Evolutionary conservation across 2,113 vertebrate species (phyloP), one percentile per base, ranked within the genome.

Genomic region (Benitochromis conjunctus): DNA sequence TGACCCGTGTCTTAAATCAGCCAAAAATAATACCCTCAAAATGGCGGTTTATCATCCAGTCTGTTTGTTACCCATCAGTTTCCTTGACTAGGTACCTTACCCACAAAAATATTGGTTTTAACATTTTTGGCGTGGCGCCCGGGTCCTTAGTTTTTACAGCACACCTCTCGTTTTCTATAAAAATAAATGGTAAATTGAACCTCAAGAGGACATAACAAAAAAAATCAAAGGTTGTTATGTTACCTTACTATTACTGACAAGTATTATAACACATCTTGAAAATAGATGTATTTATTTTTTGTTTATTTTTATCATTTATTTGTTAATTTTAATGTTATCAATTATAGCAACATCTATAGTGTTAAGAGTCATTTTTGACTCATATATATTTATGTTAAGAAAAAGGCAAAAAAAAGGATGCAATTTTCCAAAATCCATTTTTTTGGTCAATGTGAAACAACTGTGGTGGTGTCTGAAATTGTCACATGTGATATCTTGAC

Each of bases 211-310:
- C 2, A 34, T 5, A 31, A 31, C 3, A 31, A 31, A 62, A 62
- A 58, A 11, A 62, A 36, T 62, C 31, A 34, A n/a, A 62, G 31
- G 31, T 36, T 11, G 29, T 60, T 62, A 62, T 62, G 18, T 16
- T 62, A 62, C 58, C 31, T 36, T 36, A 64, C 6, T 64, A 2
- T 69, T 41, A n/a, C 11, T 66, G n/a, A 66, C 7, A 41, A 41
- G 62, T 58, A 57, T 81, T 82, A 71, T 16, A 82, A 21, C 16
- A 71, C 11, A 82, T 82, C 19, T 26, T 9, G 11, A 36, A 54
- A 81, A 36, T n/a, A 64, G 1, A 0, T 36, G n/a, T 31, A 9
- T 29, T 53, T 38, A n/a, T 46, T 4, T 38, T 10, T 56, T 11
- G 19, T 19, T 19, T 34, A 62, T 62, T 62, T 62, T 36, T 62